Conservation (phyloP, 2,797 vertebrate species). For the Sparus aurata region DNA sequence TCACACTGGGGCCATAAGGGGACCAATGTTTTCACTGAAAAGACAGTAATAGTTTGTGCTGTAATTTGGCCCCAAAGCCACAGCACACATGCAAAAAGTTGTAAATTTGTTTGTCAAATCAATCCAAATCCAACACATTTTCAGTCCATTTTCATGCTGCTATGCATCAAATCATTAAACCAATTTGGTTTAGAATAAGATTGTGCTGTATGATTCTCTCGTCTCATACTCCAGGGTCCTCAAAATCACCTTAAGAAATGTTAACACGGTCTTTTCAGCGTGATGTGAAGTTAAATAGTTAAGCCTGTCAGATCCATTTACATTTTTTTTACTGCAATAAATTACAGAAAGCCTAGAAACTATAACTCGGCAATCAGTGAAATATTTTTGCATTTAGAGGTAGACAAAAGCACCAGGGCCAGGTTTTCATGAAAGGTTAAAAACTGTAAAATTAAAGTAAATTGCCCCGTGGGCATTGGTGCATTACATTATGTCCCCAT, state of each 20-base stretch:
- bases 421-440: constrained; percentile 28
- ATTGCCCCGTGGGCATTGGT: constrained; percentile 38
- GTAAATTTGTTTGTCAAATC: neutral
- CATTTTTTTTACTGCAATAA: neutral
- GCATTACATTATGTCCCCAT: constrained; percentile 48
- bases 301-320: constrained; percentile 18
- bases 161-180: neutral
- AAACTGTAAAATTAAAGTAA: constrained; percentile 39
- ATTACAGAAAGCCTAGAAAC: constrained; percentile 23
- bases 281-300: constrained; percentile 8
- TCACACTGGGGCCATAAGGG: constrained; percentile 23
- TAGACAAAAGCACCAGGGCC: constrained; percentile 21
- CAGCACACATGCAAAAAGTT: neutral
- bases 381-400: constrained; percentile 36
- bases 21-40: neutral
- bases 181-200: constrained; percentile 1
- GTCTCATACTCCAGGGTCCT: neutral
- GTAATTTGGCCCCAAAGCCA: constrained; percentile 3
- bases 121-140: neutral
- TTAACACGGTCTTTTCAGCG: constrained; percentile 5
- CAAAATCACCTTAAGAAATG: constrained; percentile 14
- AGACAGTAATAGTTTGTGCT: neutral
- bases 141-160: neutral
- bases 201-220: neutral
- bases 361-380: neutral